These are phyloP conservation scores for Oceanodroma leucorhoa DNA, from an alignment of 2,797 vertebrate species.

Conservation along the genomic window DNA sequence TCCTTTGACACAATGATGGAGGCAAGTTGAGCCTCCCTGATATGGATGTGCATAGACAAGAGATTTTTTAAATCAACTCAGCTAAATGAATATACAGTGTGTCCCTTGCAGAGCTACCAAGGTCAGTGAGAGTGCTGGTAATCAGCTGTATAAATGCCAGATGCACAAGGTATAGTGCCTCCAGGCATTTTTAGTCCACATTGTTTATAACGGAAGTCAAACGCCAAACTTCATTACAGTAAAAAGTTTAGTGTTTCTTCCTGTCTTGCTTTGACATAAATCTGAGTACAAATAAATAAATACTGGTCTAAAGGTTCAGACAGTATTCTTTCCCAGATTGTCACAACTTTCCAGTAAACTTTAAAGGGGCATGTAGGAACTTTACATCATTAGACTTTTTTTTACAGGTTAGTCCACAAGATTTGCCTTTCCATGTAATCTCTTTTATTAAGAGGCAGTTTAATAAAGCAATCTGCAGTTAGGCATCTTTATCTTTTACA, in stretches of 20 bases:
- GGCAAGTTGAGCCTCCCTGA: slow-evolving; percentile 30
- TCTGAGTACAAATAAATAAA: slow-evolving; percentile 42
- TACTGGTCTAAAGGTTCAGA: not conserved
- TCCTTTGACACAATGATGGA: slow-evolving; percentile 33
- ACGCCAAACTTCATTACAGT: slow-evolving; percentile 58
- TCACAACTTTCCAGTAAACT: not conserved
- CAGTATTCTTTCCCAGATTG: not conserved
- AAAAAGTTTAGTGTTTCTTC: slow-evolving; percentile 50
- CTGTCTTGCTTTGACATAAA: slow-evolving; percentile 28
- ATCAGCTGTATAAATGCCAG: slow-evolving; percentile 57
- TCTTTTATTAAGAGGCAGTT: not conserved
- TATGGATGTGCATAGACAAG: slow-evolving; percentile 51
- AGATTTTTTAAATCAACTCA: slow-evolving; percentile 58
- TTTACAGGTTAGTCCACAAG: not conserved
- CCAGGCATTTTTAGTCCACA: slow-evolving; percentile 37
- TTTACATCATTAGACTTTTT: not conserved
- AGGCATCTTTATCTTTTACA: not conserved
- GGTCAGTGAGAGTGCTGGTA: slow-evolving; percentile 67
- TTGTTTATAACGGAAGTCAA: slow-evolving; percentile 64
- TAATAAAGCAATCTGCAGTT: not conserved
- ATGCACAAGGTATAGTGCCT: slow-evolving; percentile 50
- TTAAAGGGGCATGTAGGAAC: not conserved
- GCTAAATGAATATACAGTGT: slow-evolving; percentile 59
- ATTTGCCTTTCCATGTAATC: not conserved
- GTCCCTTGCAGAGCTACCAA: slow-evolving; percentile 61